phyloP scores from a whole-genome alignment of 2,797 vertebrate species.

The Gambusia yucatana region DNA sequence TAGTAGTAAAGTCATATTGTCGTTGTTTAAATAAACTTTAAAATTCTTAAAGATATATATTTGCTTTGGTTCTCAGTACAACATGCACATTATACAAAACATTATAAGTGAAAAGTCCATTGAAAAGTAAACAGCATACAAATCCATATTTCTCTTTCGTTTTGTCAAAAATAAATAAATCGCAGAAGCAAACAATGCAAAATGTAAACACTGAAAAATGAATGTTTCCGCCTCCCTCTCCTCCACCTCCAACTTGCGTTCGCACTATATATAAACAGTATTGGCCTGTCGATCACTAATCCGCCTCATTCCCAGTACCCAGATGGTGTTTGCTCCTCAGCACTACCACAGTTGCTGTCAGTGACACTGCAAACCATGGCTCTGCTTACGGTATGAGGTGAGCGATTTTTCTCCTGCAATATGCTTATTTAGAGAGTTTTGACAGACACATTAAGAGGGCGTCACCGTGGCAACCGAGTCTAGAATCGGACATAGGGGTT shows the following conservation, averaged over 20 bases:
- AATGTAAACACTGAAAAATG: background rate
- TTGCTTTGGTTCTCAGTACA: background rate
- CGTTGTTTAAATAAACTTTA: background rate
- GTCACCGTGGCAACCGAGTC: background rate
- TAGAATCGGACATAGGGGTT: background rate
- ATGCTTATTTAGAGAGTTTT: no score
- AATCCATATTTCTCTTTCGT: background rate
- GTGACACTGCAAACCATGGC: conserved; percentile 12
- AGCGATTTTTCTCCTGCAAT: conserved; percentile 16
- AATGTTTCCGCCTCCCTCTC: background rate
- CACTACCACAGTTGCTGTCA: conserved; percentile 5
- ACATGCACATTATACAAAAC: background rate
- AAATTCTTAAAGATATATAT: background rate
- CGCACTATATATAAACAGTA: background rate
- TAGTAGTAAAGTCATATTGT: background rate
- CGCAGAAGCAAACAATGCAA: background rate
- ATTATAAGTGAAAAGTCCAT: background rate
- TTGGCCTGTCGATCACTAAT: conserved; percentile 62
- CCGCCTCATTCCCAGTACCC: conserved; percentile 61
- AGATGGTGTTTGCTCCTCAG: conserved; percentile 42
- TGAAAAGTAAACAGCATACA: background rate
- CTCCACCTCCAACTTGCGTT: background rate
- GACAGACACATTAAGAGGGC: background rate
- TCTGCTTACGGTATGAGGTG: conserved; percentile 49
- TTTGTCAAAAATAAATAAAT: background rate